Conservation (phyloP, 2,113 vertebrate genomes). For the Pterocles orientalis region DNA sequence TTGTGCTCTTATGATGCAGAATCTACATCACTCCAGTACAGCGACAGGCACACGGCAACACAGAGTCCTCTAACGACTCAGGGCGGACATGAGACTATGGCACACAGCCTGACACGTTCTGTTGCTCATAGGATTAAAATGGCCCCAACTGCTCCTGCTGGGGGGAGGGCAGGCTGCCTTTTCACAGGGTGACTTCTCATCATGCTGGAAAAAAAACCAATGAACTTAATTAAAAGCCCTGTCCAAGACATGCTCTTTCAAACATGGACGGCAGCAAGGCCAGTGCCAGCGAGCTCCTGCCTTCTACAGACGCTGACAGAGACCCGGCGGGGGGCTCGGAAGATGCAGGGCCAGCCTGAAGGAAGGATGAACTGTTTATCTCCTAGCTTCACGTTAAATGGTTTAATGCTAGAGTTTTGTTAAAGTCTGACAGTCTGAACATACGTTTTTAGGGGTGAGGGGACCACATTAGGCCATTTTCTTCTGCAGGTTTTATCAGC, state of each 20-base stretch:
- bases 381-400: not conserved
- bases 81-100: not conserved
- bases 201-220: not conserved
- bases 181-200: not conserved
- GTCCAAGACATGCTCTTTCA: fast-evolving
- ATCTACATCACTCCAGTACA: not conserved
- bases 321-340: not conserved
- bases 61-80: not conserved
- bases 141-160: not conserved
- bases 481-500: not conserved
- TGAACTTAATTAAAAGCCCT: not conserved
- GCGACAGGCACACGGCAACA: not conserved
- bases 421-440: not conserved
- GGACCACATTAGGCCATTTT: not conserved
- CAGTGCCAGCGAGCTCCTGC: not conserved
- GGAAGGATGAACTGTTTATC: not conserved
- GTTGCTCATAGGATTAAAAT: not conserved
- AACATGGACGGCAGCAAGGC: not conserved
- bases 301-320: not conserved
- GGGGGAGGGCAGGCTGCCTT: not conserved
- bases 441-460: not conserved
- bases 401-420: not conserved
- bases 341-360: not conserved
- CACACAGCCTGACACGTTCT: not conserved
- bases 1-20: not conserved